Evolutionary conservation across 1,140 invertebrate genomes (phyloP).

Genomic region (Pseudobourletiella spinata): DNA sequence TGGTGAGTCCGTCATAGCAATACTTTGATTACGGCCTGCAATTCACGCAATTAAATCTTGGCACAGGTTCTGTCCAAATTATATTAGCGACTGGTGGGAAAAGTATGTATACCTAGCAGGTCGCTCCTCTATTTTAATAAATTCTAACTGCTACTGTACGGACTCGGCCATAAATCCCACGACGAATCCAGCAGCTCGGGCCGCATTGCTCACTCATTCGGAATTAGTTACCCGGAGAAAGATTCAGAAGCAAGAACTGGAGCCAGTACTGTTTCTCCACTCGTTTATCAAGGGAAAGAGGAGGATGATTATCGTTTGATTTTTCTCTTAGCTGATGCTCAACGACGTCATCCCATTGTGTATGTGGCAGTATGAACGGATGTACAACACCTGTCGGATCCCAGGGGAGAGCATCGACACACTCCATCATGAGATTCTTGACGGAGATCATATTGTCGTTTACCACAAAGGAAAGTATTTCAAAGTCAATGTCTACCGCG

Average conservation of each 20-base stretch:
- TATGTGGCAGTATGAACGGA: conserved; percentile 93
- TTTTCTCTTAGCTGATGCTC: conserved; percentile 54
- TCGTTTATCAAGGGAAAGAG: too few species aligned
- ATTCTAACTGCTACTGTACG: conserved; percentile 97
- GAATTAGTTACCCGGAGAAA: conserved; percentile 82
- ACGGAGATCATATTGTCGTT: conserved; percentile 88
- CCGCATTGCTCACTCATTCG: conserved; percentile 83
- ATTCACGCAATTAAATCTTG: too few species aligned
- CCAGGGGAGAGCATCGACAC: conserved; percentile 87
- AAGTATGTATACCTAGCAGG: conserved; percentile 63
- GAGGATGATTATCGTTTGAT: too few species aligned
- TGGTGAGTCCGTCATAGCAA: conserved; percentile 49
- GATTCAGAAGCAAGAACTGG: neutral
- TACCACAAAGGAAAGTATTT: conserved; percentile 91
- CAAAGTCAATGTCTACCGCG: conserved; percentile 82
- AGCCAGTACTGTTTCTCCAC: too few species aligned
- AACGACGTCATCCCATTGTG: conserved; percentile 89
- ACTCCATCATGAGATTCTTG: conserved; percentile 67
- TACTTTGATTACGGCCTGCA: neutral
- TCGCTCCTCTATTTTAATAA: conserved; percentile 88
- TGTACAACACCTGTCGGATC: conserved; percentile 92
- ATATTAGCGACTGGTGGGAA: conserved; percentile 99
- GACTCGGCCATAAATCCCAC: conserved; percentile 86
- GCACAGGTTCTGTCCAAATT: conserved; percentile 65
- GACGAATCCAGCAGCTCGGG: conserved; percentile 74